Percentiles rank a stretch among this genome's conserved stretches.
Conservation (phyloP, 2,888 invertebrate species). For the Morpho achilles region DNA sequence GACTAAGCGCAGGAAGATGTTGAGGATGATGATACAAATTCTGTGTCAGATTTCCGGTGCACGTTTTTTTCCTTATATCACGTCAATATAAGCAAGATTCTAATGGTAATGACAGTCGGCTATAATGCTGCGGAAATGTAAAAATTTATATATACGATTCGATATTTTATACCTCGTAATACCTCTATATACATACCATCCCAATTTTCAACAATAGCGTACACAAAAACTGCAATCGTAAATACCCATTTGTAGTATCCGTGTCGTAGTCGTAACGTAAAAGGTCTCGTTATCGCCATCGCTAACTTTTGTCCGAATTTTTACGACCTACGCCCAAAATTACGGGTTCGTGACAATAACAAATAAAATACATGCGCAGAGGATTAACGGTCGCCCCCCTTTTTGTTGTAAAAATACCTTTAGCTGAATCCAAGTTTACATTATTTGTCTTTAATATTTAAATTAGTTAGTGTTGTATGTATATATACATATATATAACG, state of each 20-base stretch:
- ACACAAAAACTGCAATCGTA: slow-evolving; percentile 17
- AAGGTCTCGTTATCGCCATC: slow-evolving; percentile 27
- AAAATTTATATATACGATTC: too few species aligned
- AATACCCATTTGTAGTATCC: slow-evolving; percentile 27
- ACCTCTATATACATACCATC: neutral
- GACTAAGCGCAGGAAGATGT: too few species aligned
- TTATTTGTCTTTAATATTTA: neutral
- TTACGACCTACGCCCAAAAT: slow-evolving; percentile 23
- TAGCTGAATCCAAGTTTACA: slow-evolving; percentile 2
- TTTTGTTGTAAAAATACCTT: slow-evolving; percentile 7
- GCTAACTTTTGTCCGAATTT: slow-evolving; percentile 26
- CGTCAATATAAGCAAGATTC: too few species aligned
- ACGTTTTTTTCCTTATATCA: too few species aligned
- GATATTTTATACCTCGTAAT: too few species aligned
- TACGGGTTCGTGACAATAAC: slow-evolving; percentile 23
- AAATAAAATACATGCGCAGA: slow-evolving; percentile 22
- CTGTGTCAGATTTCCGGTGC: too few species aligned
- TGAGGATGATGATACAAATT: too few species aligned
- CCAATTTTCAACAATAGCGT: neutral
- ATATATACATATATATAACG: too few species aligned
- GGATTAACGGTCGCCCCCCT: slow-evolving; percentile 16
- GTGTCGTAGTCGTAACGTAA: slow-evolving; percentile 26
- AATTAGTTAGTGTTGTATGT: too few species aligned
- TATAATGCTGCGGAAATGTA: too few species aligned
- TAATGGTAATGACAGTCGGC: too few species aligned